Base-by-base conservation (phyloP, 1,140 invertebrate genomes). In the Heliconius himera region DNA sequence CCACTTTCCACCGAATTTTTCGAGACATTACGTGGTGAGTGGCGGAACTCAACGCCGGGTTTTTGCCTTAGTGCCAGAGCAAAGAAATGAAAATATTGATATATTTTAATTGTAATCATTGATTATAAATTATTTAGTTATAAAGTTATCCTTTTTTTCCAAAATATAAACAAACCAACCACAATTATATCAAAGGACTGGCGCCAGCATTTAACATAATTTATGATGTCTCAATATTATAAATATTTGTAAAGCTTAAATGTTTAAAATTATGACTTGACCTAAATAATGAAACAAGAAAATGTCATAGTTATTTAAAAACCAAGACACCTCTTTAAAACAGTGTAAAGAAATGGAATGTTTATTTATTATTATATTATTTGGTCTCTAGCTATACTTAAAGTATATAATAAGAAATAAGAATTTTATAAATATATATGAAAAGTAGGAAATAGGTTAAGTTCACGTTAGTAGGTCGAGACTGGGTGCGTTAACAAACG, bases 381-480 rank as follows among this genome's bases (percentile, higher is more conserved):
- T 66, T 66, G n/a, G n/a, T 60, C 54, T 22, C 22, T 66, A 66
- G 11, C 4, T 22, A 2, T n/a, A 66, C 22, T 29, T 26, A 66
- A 26, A 66, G 4, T 33, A 36, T 36, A 36, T 36, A 36, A 26
- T 16, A 26, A 18, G 13, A 22, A 26, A 29, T 66, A 22, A 26
- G n/a, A 66, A 66, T 29, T 18, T 26, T 66, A 26, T 29, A 66
- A 29, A 29, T 16, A 66, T 22, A 11, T 66, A 4, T 66, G n/a
- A 5, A 29, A 29, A 26, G 26, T 11, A 29, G n/a, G 49, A 83
- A 80, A 79, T 85, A 79, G 84, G 83, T 85, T 81, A 79, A 76
- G 75, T 79, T 78, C 76, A 76, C 81, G 82, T 85, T 72, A 85
- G 78, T 85, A 82, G 84, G 84, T 85, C 84, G 80, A 78, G 78